Percentiles rank a stretch among this genome's conserved stretches.
These are phyloP conservation scores for Siniperca scherzeri DNA, from an alignment of 2,797 vertebrate genomes.

Conservation along the genomic window DNA sequence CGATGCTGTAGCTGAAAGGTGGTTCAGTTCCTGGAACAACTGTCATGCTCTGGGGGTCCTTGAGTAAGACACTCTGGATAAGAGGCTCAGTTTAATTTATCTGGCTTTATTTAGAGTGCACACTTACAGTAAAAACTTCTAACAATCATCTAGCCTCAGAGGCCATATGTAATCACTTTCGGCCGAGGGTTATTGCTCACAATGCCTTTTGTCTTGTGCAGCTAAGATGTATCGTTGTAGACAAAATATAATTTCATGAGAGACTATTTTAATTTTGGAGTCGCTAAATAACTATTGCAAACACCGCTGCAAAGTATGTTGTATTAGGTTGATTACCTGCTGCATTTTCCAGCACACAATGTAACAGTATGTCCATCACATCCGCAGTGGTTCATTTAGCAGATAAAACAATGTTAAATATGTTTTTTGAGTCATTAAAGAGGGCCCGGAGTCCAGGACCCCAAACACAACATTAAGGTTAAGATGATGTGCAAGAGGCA, in stretches of 20 bases:
- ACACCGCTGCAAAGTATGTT: background rate
- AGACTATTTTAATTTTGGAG: background rate
- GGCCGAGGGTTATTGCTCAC: background rate
- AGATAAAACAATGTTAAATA: background rate
- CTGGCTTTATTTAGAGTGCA: slow-evolving; percentile 1
- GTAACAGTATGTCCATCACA: background rate
- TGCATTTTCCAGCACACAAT: background rate
- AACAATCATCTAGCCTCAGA: background rate
- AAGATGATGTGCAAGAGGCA: background rate
- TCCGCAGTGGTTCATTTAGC: background rate
- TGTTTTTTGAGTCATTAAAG: background rate
- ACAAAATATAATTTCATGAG: background rate
- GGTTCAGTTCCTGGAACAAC: slow-evolving; percentile 34
- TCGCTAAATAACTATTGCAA: background rate
- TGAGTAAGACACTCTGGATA: slow-evolving; percentile 9
- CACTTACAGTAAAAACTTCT: background rate
- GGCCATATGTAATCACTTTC: background rate
- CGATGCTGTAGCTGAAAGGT: slow-evolving; percentile 2
- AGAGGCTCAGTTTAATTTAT: slow-evolving; percentile 21
- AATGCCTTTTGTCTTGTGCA: background rate
- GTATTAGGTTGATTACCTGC: background rate
- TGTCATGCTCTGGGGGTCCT: slow-evolving; percentile 9
- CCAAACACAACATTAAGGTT: background rate
- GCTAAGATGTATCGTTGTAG: background rate
- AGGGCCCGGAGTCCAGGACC: background rate